Percentiles rank a stretch among this genome's conserved stretches.
Conservation (phyloP, 2,113 vertebrate genomes). For the Gallinago media region DNA sequence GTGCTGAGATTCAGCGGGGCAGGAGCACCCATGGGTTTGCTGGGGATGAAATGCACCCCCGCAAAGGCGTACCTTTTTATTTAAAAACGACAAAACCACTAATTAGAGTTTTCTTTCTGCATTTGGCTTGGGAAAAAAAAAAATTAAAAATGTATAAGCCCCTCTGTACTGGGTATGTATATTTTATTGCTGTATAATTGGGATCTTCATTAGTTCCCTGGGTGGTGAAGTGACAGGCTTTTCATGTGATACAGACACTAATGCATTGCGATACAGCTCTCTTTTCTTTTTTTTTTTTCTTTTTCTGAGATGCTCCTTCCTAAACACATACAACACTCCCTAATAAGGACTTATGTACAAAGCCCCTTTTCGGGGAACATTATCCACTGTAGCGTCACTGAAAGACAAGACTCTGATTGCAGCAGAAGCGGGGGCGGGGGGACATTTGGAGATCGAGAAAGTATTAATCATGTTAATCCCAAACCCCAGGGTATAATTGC, state of each 20-base stretch:
- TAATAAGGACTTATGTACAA: slow-evolving; percentile 62
- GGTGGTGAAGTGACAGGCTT: slow-evolving; percentile 59
- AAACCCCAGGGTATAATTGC: slow-evolving; percentile 74
- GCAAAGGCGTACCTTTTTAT: slow-evolving; percentile 9
- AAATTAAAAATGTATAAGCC: slow-evolving; percentile 82
- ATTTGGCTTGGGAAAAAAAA: slow-evolving; percentile 65
- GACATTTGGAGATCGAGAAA: slow-evolving; percentile 64
- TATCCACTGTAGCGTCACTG: slow-evolving; percentile 15
- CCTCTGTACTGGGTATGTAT: slow-evolving; percentile 72
- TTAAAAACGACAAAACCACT: slow-evolving; percentile 61
- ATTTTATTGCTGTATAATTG: slow-evolving; percentile 80
- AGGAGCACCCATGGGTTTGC: accelerated
- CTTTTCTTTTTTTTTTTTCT: background rate
- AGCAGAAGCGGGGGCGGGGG: background rate
- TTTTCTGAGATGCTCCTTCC: slow-evolving; percentile 8
- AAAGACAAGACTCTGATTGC: slow-evolving; percentile 67
- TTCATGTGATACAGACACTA: slow-evolving; percentile 67
- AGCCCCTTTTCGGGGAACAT: slow-evolving; percentile 33
- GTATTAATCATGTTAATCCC: slow-evolving; percentile 79
- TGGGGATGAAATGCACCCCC: background rate
- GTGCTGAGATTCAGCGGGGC: background rate
- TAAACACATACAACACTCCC: slow-evolving; percentile 21
- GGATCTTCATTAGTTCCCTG: slow-evolving; percentile 74
- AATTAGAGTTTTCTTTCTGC: slow-evolving; percentile 73
- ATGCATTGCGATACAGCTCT: slow-evolving; percentile 1